These are phyloP conservation scores for Limnephilus rhombicus DNA, from an alignment of 2,888 invertebrate species.

Conservation along the genomic window DNA sequence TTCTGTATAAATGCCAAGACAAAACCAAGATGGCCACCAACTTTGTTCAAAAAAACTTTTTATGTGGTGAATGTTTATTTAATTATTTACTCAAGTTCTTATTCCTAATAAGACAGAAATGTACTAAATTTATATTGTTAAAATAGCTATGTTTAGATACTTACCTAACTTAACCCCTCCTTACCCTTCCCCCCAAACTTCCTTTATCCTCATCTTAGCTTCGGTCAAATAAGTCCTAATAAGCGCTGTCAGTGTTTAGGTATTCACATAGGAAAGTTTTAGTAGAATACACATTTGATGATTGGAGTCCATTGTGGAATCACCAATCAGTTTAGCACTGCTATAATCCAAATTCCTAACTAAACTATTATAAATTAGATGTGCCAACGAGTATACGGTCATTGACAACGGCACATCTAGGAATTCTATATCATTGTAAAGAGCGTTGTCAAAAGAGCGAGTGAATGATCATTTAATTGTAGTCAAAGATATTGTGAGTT, in stretches of 20 bases:
- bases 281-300: neutral
- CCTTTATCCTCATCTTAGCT: neutral
- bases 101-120: neutral
- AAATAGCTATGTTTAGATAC: neutral
- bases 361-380: neutral
- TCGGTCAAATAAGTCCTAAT: neutral
- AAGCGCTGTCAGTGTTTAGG: neutral
- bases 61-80: neutral
- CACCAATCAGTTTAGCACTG: neutral
- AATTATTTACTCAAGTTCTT: neutral
- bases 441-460: constrained; percentile 16
- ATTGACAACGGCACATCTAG: neutral
- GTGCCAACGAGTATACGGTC: neutral
- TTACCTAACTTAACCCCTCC: no score
- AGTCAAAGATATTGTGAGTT: constrained; percentile 44
- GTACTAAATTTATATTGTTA: neutral
- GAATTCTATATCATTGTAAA: neutral
- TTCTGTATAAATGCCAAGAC: neutral
- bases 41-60: neutral
- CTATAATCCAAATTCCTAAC: neutral
- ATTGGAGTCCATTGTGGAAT: neutral
- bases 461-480: constrained; percentile 26
- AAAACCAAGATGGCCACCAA: neutral
- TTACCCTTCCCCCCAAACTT: no score
- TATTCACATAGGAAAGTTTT: neutral